phyloP scores from a whole-genome alignment of 2,888 invertebrate species.

The Leptopilina syphax region DNA sequence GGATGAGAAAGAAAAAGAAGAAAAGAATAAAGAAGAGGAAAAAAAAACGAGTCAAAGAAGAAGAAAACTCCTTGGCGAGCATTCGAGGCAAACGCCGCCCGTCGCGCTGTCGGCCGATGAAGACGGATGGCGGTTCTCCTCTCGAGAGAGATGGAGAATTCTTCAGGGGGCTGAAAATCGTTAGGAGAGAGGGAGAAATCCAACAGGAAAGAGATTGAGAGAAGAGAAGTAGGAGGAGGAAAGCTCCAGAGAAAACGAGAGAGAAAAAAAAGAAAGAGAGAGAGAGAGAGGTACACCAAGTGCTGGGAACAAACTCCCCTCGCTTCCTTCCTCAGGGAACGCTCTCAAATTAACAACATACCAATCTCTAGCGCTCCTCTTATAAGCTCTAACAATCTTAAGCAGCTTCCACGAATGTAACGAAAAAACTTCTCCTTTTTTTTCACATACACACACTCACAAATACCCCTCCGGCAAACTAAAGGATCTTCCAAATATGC shows the following conservation, averaged over 20 bases:
- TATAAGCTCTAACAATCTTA: constrained; percentile 66
- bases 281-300: constrained; percentile 54
- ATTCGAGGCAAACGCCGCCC: constrained; percentile 77
- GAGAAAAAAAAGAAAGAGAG: constrained; percentile 43
- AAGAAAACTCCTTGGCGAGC: constrained; percentile 75
- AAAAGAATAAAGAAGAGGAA: constrained; percentile 53
- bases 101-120: constrained; percentile 77
- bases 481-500: constrained; percentile 46
- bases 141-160: constrained; percentile 65
- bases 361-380: constrained; percentile 71
- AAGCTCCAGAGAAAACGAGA: constrained; percentile 45
- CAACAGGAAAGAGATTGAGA: constrained; percentile 43
- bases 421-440: constrained; percentile 51
- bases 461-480: constrained; percentile 46
- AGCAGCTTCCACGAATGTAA: constrained; percentile 57
- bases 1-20: constrained; percentile 62
- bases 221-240: constrained; percentile 43
- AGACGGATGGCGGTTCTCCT: constrained; percentile 75
- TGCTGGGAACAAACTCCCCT: constrained; percentile 57
- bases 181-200: constrained; percentile 54
- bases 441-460: not conserved
- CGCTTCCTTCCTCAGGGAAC: constrained; percentile 68
- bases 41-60: constrained; percentile 62
- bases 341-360: constrained; percentile 76
- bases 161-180: constrained; percentile 58